These are phyloP conservation scores for Ostrea edulis DNA, from an alignment of 1,140 invertebrate species.

Conservation along the genomic window DNA sequence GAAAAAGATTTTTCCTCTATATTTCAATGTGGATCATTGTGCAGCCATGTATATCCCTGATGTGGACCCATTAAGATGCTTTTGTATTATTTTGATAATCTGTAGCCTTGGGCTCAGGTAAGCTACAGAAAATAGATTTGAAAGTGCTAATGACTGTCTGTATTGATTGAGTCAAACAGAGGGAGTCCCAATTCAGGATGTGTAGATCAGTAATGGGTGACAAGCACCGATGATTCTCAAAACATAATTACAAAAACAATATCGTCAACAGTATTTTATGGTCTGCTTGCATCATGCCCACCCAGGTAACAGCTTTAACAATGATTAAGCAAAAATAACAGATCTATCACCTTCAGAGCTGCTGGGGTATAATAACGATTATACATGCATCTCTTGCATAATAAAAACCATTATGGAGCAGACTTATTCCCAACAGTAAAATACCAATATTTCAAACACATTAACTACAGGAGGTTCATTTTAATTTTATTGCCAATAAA, in stretches of 20 bases:
- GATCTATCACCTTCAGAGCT: neutral
- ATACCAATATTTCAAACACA: no score
- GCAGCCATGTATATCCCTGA: no score
- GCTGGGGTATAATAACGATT: neutral
- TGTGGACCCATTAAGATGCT: no score
- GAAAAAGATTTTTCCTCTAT: no score
- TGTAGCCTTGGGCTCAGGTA: no score
- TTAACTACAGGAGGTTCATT: neutral
- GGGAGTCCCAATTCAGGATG: slow-evolving; percentile 9
- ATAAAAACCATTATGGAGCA: no score
- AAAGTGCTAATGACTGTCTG: neutral
- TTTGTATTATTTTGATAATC: no score
- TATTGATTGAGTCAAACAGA: neutral
- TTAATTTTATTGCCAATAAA: neutral
- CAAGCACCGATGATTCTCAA: neutral
- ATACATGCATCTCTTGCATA: no score
- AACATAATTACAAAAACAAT: slow-evolving; percentile 4
- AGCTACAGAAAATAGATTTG: slow-evolving; percentile 1
- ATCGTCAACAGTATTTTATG: neutral
- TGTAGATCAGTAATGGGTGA: slow-evolving; percentile 1
- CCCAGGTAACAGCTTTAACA: neutral
- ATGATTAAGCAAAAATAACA: slow-evolving; percentile 21
- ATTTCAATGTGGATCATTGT: no score
- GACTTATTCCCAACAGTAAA: no score
- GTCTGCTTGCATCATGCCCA: neutral